phyloP scores from a whole-genome alignment of 2,113 vertebrate species.

The Paratilapia polleni region DNA sequence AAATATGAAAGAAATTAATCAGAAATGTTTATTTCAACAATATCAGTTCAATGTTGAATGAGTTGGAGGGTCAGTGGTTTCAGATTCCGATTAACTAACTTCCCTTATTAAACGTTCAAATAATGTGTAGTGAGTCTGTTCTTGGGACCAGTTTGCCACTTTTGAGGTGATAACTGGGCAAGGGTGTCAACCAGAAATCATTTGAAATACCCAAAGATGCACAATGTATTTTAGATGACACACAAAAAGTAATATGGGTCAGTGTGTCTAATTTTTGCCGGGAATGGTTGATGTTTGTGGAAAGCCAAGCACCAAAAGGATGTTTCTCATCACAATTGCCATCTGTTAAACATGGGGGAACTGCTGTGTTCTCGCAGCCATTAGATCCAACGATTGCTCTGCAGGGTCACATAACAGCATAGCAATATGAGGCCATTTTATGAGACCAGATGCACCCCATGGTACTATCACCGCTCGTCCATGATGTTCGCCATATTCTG shows the following conservation, averaged over 20 bases:
- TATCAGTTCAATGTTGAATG: not conserved
- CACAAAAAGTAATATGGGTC: not conserved
- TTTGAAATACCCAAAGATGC: not conserved
- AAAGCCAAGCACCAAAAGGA: constrained; percentile 8
- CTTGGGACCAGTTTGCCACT: not conserved
- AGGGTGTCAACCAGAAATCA: not conserved
- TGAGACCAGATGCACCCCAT: constrained; percentile 32
- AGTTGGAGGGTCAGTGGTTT: not conserved
- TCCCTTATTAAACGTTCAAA: not conserved
- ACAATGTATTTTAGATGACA: not conserved
- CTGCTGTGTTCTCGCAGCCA: constrained; percentile 40
- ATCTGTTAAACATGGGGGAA: constrained; percentile 52
- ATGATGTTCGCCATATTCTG: constrained; percentile 27
- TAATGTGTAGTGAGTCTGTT: not conserved
- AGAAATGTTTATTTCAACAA: not conserved
- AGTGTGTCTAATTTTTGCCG: not conserved
- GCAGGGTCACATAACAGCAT: constrained; percentile 42
- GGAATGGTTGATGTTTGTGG: not conserved
- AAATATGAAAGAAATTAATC: not conserved
- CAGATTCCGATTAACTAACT: not conserved
- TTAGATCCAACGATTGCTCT: constrained; percentile 52
- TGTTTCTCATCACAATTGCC: constrained; percentile 3
- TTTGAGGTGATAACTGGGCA: not conserved
- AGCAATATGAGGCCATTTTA: constrained; percentile 34
- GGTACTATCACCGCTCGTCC: constrained; percentile 16